Evolutionary conservation across 2,888 invertebrate genomes (phyloP), one percentile per base, ranked within the genome.

Genomic region (Synanthedon vespiformis): DNA sequence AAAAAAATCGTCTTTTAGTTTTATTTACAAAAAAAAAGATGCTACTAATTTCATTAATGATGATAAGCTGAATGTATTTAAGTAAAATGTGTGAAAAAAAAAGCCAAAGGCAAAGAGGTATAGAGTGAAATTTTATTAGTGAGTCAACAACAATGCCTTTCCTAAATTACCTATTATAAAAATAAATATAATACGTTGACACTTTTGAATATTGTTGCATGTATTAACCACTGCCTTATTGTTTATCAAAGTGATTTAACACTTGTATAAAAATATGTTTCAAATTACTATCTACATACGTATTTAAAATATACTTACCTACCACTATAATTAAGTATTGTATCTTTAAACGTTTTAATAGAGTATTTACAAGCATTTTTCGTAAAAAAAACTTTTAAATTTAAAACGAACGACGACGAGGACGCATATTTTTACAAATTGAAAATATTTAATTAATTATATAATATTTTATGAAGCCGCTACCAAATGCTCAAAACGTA

Each of bases 161-260:
- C 61, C 60, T 65, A 63, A 69, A 62, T 62, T 60, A 34, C 34
- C 34, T 34, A 44, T 44, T 44, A 44, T 64, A 65, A 63, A 67
- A 63, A 62, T 62, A 67, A 63, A 62, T 62, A 68, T 67, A 64
- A 61, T 64, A 63, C 47, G 57, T 70, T 64, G 64, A 68, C 57
- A 62, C 63, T 65, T 70, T 74, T 71, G 65, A 70, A 18, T 18
- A 70, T 67, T 68, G 70, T 70, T 72, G 72, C 72, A 72, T 74
- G 67, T 70, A 79, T 22, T 27, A 27, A n/a, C 72, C 78, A 80
- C 80, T 82, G 80, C 81, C 82, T 80, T 79, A 76, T 74, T 74
- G 74, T 76, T 79, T 70, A 71, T 70, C 68, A 70, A 76, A 64
- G 61, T 68, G 65, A 68, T 65, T 74, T 74, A 72, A 66, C 72